These are phyloP conservation scores for Gnatocerus cornutus DNA, from an alignment of 2,888 invertebrate species.

Conservation along the genomic window DNA sequence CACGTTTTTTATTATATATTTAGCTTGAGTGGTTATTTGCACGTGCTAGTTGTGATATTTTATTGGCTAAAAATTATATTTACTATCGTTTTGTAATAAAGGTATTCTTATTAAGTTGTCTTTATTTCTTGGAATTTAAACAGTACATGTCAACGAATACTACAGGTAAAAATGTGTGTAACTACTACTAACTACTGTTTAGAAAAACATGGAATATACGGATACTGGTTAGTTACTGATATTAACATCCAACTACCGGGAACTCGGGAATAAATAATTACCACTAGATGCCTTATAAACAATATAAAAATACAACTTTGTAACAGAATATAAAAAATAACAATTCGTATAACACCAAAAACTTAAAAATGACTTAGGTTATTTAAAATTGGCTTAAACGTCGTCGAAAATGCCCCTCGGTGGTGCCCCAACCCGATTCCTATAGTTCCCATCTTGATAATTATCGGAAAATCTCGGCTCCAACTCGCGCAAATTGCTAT, in stretches of 20 bases:
- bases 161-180: constrained; percentile 4
- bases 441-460: constrained; percentile 67
- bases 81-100: constrained; percentile 31
- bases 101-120: constrained; percentile 23
- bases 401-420: constrained; percentile 89
- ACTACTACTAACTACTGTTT: constrained; percentile 12
- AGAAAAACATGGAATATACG: constrained; percentile 2
- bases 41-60: constrained; percentile 19
- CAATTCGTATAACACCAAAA: constrained; percentile 10
- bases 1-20: constrained; percentile 75
- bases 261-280: neutral
- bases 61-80: neutral
- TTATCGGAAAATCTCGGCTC: constrained; percentile 67
- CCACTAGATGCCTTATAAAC: constrained; percentile 28
- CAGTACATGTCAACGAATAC: constrained; percentile 21
- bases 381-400: constrained; percentile 73
- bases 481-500: constrained; percentile 64
- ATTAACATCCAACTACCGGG: neutral
- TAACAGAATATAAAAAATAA: constrained; percentile 31
- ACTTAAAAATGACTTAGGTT: constrained; percentile 37
- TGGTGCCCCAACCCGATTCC: constrained; percentile 76
- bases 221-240: neutral
- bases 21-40: constrained; percentile 65
- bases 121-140: constrained; percentile 28
- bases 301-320: constrained; percentile 40